Percentiles rank a stretch among this genome's conserved stretches.
Conservation (phyloP, 2,113 vertebrate species). For the Protobothrops mucrosquamatus region DNA sequence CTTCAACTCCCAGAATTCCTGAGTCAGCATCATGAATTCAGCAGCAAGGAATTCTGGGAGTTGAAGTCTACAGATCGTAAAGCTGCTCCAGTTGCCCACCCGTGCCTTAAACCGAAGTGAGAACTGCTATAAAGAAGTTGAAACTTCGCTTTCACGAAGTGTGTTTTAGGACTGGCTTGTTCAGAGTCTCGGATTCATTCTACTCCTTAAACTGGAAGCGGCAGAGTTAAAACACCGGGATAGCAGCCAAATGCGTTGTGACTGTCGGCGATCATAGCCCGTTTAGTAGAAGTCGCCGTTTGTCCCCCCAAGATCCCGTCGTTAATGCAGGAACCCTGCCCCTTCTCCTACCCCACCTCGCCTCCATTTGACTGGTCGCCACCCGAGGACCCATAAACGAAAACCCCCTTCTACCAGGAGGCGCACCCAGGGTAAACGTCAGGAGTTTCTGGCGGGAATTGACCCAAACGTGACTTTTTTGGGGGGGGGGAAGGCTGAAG, state of each 20-base stretch:
- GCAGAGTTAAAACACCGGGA: background rate
- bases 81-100: background rate
- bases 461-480: background rate
- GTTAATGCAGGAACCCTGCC: background rate
- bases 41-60: background rate
- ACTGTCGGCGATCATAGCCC: background rate
- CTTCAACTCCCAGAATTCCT: background rate
- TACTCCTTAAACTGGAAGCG: background rate
- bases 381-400: no score
- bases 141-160: background rate
- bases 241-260: background rate
- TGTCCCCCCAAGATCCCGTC: background rate
- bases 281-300: background rate
- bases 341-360: background rate
- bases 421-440: background rate
- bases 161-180: background rate
- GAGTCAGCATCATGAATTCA: background rate
- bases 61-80: background rate
- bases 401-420: background rate
- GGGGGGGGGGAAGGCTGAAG: background rate
- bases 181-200: background rate
- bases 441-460: background rate
- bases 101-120: background rate
- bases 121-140: background rate
- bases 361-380: background rate